Base-by-base conservation (phyloP, 2,797 vertebrate species). In the Pampus argenteus region DNA sequence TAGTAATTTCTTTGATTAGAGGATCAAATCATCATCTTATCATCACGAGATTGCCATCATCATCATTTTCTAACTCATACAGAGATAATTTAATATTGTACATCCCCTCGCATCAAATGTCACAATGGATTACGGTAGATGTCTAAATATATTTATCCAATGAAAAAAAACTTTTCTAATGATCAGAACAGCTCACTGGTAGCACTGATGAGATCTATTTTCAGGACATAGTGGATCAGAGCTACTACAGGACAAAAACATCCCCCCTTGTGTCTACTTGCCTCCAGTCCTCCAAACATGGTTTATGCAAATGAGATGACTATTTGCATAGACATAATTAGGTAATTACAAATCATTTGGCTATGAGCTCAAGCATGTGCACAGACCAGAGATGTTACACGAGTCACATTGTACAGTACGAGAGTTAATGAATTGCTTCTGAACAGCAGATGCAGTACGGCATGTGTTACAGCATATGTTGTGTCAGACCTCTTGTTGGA, bases 301-400 rank as follows among this genome's bases (percentile, higher is more conserved):
- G 86, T 91, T 93, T 93, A 95, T 94, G 95, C 91, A 94, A 95
- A 96, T 94, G 83, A 95, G 92, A 88, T 85, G 88, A 88, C 94
- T 95, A 95, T 96, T 95, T 96, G 95, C 95, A 94, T 95, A 95
- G 93, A 93, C 91, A 94, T 96, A 96, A 96, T 96, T 95, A 96
- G 94, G 94, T 95, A 95, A 96, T 96, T 96, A 95, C 94, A 95
- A 95, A 95, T 95, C 94, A 93, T 95, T 94, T 95, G 95, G 93
- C 94, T 94, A 92, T 91, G 94, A 95, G 94, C 92, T 94, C 83
- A 86, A 94, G 94, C 93, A 91, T 95, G 95, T 93, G 93, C 93
- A 90, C 87, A 90, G 92, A 94, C 87, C 90, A 90, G 86, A 86
- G 89, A 92, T 76, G 86, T 90, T 84, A 82, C 92, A 92, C 86